Base-by-base conservation (phyloP, 1,140 invertebrate species). In the Copidosoma floridanum region DNA sequence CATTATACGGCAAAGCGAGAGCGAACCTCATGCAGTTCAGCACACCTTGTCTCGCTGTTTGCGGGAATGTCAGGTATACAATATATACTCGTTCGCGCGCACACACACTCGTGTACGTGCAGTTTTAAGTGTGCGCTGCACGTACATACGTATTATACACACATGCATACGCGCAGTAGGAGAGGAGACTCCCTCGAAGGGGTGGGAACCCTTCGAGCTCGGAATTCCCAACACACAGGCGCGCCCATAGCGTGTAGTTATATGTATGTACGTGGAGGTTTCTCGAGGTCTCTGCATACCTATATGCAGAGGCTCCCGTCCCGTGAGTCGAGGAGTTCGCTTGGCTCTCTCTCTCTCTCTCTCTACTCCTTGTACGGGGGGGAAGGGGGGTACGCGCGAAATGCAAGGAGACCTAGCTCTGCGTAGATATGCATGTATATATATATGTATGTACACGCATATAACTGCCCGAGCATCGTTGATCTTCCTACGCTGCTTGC, bases 151-250 rank as follows among this genome's bases (percentile, higher is more conserved):
- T 35, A 47, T 27, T 26, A 24, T 7, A 50, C 20, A 27, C 10
- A 41, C 32, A 26, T 26, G 44, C 44, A 21, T 2, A 32, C 24
- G 46, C 24, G 43, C 21, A 24, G 44, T 20, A 20, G 21, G n/a
- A 27, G 41, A 24, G 29, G 27, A 14, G 29, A 48, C 21, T 27
- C 6, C 24, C 16, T 41, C 64, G 65, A 63, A 67, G 69, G 72
- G 72, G 70, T 74, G 72, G 68, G 71, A 74, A 74, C 72, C 71
- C 72, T 71, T 68, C 55, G 56, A 56, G 57, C 54, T 70, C 58
- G 44, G 57, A 60, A 73, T 74, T 74, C 72, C 72, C 72, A 73
- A 73, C 71, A 38, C 48, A 43, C 29, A 16, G 2, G 27, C 48
- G 29, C 48, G 48, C 27, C n/a, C n/a, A n/a, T n/a, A n/a, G n/a